Evolutionary conservation across 2,797 vertebrate species (phyloP), one percentile per base, ranked within the genome.

Genomic region (Craterocephalus amniculus): DNA sequence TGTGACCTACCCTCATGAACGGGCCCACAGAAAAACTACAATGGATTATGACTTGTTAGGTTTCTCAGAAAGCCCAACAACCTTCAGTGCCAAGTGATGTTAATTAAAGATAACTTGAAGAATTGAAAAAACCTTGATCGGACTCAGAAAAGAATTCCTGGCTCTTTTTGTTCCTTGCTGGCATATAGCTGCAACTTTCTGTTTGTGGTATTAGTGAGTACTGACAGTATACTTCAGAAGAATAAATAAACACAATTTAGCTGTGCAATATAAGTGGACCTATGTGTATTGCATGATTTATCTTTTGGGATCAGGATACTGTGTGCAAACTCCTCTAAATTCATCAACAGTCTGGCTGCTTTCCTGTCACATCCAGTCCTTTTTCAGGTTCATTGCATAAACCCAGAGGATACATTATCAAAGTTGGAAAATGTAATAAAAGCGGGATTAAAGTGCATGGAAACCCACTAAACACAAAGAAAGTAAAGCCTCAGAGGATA

Each of bases 391-490:
- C 57, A 27, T 0, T 63, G 49, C 16, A 11, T 45, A 70, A 77
- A 51, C 34, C 24, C 63, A 64, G 62, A 72, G 58, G 58, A 76
- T 34, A 57, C 2, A 48, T 32, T 18, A 4, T 70, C 64, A 58
- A 68, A 84, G 84, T 57, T 43, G 58, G 36, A 68, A 67, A 35
- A 67, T 55, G 58, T 52, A 63, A 80, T 67, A 58, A 78, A 77
- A 65, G 48, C 38, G 49, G 65, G 48, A 74, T 80, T 74, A 73
- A 83, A 77, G 52, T 11, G 26, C 40, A 67, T 67, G 56, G 77
- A 54, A 58, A 70, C 67, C 56, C 60, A 34, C 16, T 45, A 74
- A 68, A 58, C 38, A 68, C 45, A 66, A 38, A 52, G 71, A 71
- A 36, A 56, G 26, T 45, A 59, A 32, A 38, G 75, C 79, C 76